Evolutionary conservation across 2,113 vertebrate species (phyloP), one percentile per base, ranked within the genome.

Genomic region (Campylomormyrus tamandua): DNA sequence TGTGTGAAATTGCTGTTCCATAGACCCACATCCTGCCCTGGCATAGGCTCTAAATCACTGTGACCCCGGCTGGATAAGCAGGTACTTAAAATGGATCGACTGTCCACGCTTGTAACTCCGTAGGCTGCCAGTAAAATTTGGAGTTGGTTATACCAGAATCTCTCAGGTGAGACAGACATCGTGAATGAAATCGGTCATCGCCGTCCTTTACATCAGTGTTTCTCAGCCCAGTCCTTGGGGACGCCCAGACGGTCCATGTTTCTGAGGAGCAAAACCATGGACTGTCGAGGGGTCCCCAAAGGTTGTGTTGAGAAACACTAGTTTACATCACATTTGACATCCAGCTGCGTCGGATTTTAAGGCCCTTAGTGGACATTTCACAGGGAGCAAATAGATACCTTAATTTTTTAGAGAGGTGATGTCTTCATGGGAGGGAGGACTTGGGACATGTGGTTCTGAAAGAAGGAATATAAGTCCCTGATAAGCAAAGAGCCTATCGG

Each of bases 1-100:
- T 84, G 83, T 84, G 83, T 84, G 83, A 84, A 24, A 46, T 46
- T 84, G 83, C 83, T 84, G 83, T 84, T 45, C 83, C 42, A 9
- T 48, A 13, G 83, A 84, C 83, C 45, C 39, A 45, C 8, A 24
- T 84, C 42, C 83, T 84, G 83, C 45, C 45, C 21, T 84, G 83
- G 45, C 21, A 84, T 84, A 24, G 74, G 11, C 31, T 80, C 35
- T 42, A 80, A 84, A 48, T 84, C 42, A 84, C 83, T 84, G 45
- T 48, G 42, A 84, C 83, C 45, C 45, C 1, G 45, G 17, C 8
- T 84, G 83, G 39, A 84, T 46, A n/a, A 84, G 83, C 45, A 84
- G 83, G 0, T 46, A 11, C 83, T 84, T 45, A 46, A 84, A 48
- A 48, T 48, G 24, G 21, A 84, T 48, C 15, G 19, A n/a, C 83